Evolutionary conservation across 1,140 invertebrate species (phyloP), one percentile per base, ranked within the genome.

Genomic region (Drosophila nebulosa): DNA sequence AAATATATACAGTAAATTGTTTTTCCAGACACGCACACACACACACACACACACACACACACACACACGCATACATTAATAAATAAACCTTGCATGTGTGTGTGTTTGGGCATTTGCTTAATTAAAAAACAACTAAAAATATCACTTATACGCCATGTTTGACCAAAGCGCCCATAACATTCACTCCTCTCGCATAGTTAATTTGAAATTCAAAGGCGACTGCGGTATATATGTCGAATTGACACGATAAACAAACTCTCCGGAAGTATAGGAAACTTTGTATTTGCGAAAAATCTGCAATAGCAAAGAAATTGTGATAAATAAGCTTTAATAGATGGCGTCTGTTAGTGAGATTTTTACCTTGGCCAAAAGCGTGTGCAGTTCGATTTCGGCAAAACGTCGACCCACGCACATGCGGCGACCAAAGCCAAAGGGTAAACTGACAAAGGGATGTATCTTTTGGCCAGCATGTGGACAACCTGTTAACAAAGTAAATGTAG

Each of bases 381-480:
- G 92, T 91, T 97, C 96, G 12, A 94, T 94, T 91, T 97, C 96
- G 1, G 96, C 96, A 86, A 97, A 96, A 71, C 96, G 92, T 62
- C 95, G 93, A 7, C 96, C 96, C 24, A 97, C 92, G 89, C 96
- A 97, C 94, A 96, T 96, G 69, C 96, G 93, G 59, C 95, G 92
- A 0, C 96, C 96, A 91, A 95, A 97, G 18, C 96, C 96, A 91
- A 97, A 97, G 1, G 96, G 96, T 57, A 97, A 92, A 3, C 95
- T 95, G 0, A 96, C 95, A 83, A 96, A 97, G 4, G 95, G 95
- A 89, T 96, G 94, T 36, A 93, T 92, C 90, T 92, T 93, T 30
- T 92, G 90, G 60, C 65, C 78, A 42, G 83, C 84, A 81, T 91
- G 78, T 58, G 89, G 90, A 61, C 90, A 91, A 9, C 18, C 63